These are phyloP conservation scores for Parasteatoda lunata DNA, from an alignment of 2,888 invertebrate genomes.

Conservation along the genomic window DNA sequence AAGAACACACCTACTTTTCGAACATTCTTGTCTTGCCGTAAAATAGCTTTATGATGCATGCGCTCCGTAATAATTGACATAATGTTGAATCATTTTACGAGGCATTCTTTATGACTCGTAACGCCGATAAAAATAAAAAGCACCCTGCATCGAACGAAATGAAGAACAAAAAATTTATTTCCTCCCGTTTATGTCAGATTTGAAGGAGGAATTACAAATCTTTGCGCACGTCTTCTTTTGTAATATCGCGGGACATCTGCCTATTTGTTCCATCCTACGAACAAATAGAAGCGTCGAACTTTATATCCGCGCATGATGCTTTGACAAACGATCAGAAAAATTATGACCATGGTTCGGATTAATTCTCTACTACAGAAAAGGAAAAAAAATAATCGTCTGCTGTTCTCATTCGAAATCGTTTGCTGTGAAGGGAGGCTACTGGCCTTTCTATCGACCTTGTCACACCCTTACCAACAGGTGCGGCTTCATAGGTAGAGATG, in stretches of 20 bases:
- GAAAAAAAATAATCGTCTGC: background rate
- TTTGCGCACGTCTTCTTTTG: background rate
- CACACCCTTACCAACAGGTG: slow-evolving; percentile 59
- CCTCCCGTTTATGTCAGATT: too few relatives aligned
- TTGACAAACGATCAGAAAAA: background rate
- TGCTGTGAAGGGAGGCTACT: slow-evolving; percentile 40
- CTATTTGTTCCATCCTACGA: background rate
- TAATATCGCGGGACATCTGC: background rate
- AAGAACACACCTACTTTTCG: too few relatives aligned
- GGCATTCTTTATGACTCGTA: slow-evolving; percentile 11
- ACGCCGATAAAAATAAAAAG: too few relatives aligned
- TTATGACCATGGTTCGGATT: slow-evolving; percentile 18
- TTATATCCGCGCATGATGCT: background rate
- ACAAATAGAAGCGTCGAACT: background rate
- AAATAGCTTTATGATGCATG: slow-evolving; percentile 27
- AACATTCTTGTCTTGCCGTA: too few relatives aligned
- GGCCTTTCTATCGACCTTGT: slow-evolving; percentile 37
- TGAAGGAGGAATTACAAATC: background rate
- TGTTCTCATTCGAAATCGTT: slow-evolving; percentile 5
- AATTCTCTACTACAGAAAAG: slow-evolving; percentile 4
- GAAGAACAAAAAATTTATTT: too few relatives aligned
- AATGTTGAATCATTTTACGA: slow-evolving; percentile 30
- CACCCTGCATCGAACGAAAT: too few relatives aligned
- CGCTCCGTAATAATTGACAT: slow-evolving; percentile 39
- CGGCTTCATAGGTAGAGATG: slow-evolving; percentile 6